Conservation (phyloP, 1,140 invertebrate species). For the Aplysia californica region DNA sequence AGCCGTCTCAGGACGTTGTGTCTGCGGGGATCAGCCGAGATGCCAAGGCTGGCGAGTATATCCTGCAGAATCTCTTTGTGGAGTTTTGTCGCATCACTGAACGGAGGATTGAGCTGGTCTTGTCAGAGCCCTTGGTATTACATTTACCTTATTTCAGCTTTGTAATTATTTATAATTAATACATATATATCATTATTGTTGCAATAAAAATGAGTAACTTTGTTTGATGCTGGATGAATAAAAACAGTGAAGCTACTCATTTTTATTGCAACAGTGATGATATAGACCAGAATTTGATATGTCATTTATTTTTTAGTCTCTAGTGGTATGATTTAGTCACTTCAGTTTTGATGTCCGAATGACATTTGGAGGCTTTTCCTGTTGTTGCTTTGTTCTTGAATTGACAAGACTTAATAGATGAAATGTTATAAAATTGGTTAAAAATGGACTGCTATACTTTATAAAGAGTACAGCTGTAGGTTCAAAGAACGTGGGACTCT, state of each 20-base stretch:
- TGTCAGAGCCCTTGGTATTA: constrained; percentile 85
- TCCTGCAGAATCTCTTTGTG: constrained; percentile 92
- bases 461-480: no score
- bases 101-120: constrained; percentile 94
- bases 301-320: no score
- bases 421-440: no score
- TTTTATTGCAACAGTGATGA: no score
- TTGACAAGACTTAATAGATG: no score
- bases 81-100: constrained; percentile 94
- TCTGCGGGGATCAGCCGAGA: constrained; percentile 34
- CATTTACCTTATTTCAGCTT: background rate
- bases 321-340: no score
- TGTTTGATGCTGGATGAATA: background rate
- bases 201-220: background rate
- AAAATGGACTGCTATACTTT: no score
- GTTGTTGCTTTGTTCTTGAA: no score
- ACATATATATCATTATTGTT: background rate
- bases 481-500: no score
- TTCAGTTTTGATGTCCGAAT: no score
- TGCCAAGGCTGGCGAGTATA: constrained; percentile 82
- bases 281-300: background rate
- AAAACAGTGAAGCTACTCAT: no score
- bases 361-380: no score
- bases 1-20: constrained; percentile 27
- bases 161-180: background rate